Evolutionary conservation across 2,113 vertebrate genomes (phyloP), one percentile per base, ranked within the genome.

Genomic region (Meleagris gallopavo): DNA sequence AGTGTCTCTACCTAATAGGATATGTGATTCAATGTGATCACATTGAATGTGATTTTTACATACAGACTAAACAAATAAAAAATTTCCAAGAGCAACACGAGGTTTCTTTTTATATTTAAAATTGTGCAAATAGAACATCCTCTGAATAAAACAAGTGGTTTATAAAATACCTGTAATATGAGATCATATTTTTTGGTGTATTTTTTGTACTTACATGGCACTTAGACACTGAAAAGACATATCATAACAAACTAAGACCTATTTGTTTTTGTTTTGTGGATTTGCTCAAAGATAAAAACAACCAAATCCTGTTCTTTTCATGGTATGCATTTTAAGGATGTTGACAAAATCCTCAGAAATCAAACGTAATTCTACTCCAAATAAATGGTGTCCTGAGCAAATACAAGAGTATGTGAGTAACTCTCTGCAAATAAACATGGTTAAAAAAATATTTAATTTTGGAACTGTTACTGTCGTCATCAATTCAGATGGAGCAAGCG

Each of bases 31-130:
- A n/a, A n/a, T n/a, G n/a, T n/a, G n/a, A n/a, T n/a, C 48, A 73
- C 24, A 90, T 69, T 88, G 69, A 80, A 92, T 61, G 54, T 29
- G 50, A 43, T 58, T 91, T 95, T 95, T 83, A 71, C 54, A 77
- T 77, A 22, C 54, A 30, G 3, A 88, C 88, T 91, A 94, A 94
- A 78, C 20, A 16, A 80, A 61, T 32, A 62, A 65, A 52, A 61
- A 32, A 84, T 46, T 90, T 75, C 70, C 43, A 79, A 93, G 43
- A 91, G 72, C 8, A 71, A 50, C 13, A 71, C 22, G 38, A 24
- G 55, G 6, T 82, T 95, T 95, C 17, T 55, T 61, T 83, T 38
- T 82, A 38, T n/a, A 60, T 83, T 94, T 77, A n/a, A 69, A 88
- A 62, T 29, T 61, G 7, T 48, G 24, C 62, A 81, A 87, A 19